phyloP scores from a whole-genome alignment of 1,140 invertebrate species.

The Paramacrobiotus metropolitanus region DNA sequence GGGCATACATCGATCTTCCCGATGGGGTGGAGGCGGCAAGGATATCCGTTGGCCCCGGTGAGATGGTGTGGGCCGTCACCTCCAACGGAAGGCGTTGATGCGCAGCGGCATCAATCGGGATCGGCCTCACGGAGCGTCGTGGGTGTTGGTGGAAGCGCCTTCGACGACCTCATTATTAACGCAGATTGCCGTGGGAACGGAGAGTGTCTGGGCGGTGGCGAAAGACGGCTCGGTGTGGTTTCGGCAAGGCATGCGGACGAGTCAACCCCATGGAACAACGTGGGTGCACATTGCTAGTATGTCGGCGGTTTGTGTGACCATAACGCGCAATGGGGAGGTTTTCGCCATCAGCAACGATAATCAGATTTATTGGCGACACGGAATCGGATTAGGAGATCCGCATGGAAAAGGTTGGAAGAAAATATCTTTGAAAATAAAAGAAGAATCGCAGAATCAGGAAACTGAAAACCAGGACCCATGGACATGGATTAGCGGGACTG shows the following conservation, averaged over 20 bases:
- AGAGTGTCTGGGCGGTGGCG: slow-evolving; percentile 61
- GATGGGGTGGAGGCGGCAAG: slow-evolving; percentile 51
- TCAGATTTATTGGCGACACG: slow-evolving; percentile 48
- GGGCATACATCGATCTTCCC: slow-evolving; percentile 16
- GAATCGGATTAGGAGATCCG: slow-evolving; percentile 44
- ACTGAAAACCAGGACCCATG: neutral
- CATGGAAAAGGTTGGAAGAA: slow-evolving; percentile 63
- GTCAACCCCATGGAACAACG: slow-evolving; percentile 35
- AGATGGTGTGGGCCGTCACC: slow-evolving; percentile 56
- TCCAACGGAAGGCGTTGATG: slow-evolving; percentile 42
- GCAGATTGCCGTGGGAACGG: slow-evolving; percentile 55
- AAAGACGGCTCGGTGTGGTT: slow-evolving; percentile 60
- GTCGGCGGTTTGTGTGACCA: neutral
- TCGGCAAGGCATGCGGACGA: slow-evolving; percentile 41
- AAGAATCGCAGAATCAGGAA: too few species aligned
- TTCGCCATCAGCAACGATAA: slow-evolving; percentile 39
- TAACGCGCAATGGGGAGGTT: slow-evolving; percentile 15
- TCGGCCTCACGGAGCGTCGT: slow-evolving; percentile 21
- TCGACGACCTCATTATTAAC: slow-evolving; percentile 36
- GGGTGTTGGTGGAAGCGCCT: slow-evolving; percentile 56
- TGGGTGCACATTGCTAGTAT: slow-evolving; percentile 32
- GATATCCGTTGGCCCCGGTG: slow-evolving; percentile 53
- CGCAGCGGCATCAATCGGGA: slow-evolving; percentile 13
- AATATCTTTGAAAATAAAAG: slow-evolving; percentile 29
- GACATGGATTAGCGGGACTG: neutral